These are phyloP conservation scores for Dasypus novemcinctus DNA, from an alignment of 2,113 vertebrate genomes.

Conservation along the genomic window DNA sequence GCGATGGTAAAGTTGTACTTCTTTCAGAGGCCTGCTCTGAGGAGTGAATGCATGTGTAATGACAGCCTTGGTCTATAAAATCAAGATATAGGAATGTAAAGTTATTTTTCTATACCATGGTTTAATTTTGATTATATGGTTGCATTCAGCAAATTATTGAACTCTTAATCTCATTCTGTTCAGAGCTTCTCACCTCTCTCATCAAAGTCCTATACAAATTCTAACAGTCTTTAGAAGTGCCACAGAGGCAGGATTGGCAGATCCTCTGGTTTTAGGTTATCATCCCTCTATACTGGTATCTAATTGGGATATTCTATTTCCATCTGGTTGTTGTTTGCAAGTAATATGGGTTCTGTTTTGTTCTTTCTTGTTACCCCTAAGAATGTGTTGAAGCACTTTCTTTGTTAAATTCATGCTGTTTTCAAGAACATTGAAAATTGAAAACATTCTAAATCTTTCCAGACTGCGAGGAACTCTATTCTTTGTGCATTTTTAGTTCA, in stretches of 20 bases:
- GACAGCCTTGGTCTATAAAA: neutral
- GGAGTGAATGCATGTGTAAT: neutral
- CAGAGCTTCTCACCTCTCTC: neutral
- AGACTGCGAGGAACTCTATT: neutral
- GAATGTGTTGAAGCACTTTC: neutral
- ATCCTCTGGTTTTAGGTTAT: rapidly evolving
- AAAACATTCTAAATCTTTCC: neutral
- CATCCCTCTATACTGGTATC: rapidly evolving
- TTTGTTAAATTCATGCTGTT: neutral
- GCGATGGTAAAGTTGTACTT: rapidly evolving
- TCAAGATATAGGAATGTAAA: neutral
- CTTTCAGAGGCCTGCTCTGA: neutral
- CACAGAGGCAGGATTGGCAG: neutral
- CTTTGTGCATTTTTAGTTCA: neutral
- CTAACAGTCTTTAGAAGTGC: neutral
- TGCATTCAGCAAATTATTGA: neutral
- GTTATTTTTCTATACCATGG: neutral
- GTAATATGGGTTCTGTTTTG: neutral
- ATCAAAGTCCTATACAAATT: no score
- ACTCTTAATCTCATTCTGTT: no score
- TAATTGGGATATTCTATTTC: neutral
- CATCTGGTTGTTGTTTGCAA: neutral
- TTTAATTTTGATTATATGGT: neutral
- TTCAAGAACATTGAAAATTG: neutral
- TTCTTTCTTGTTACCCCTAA: neutral